These are phyloP conservation scores for Heliocidaris erythrogramma DNA, from an alignment of 35 echinoderm and acorn worm genomes.

Conservation along the genomic window DNA sequence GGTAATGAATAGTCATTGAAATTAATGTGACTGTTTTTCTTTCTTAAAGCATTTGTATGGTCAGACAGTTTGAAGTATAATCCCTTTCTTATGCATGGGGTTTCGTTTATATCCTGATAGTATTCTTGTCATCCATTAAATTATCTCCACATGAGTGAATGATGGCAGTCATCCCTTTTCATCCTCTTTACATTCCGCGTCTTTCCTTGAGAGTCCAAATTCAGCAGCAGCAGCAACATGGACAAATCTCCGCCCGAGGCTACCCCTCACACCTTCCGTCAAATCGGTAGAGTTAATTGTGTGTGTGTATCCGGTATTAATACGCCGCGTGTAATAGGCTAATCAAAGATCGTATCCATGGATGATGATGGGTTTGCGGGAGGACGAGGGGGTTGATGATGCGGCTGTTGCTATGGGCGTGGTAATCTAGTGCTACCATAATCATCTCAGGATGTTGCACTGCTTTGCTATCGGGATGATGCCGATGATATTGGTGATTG, in stretches of 20 bases:
- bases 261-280: background rate
- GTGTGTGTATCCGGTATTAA: constrained; percentile 16
- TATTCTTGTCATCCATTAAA: background rate
- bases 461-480: background rate
- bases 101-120: background rate
- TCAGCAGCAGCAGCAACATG: background rate
- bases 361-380: background rate
- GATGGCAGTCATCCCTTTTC: background rate
- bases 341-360: background rate
- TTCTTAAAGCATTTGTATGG: too few species aligned
- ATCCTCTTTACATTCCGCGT: background rate
- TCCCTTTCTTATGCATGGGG: background rate
- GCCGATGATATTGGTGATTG: background rate
- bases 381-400: background rate
- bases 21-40: too few species aligned
- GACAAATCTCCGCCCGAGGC: background rate
- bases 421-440: background rate
- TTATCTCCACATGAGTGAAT: background rate
- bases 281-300: constrained; percentile 3
- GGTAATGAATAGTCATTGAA: too few species aligned
- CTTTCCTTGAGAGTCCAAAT: background rate
- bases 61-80: too few species aligned
- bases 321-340: background rate
- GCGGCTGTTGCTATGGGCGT: background rate
- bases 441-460: too few species aligned